A percentile compares a stretch with the other conserved stretches of the same genome.
Conservation (phyloP, 2,113 vertebrate genomes). For the Microcebus tavaratra region DNA sequence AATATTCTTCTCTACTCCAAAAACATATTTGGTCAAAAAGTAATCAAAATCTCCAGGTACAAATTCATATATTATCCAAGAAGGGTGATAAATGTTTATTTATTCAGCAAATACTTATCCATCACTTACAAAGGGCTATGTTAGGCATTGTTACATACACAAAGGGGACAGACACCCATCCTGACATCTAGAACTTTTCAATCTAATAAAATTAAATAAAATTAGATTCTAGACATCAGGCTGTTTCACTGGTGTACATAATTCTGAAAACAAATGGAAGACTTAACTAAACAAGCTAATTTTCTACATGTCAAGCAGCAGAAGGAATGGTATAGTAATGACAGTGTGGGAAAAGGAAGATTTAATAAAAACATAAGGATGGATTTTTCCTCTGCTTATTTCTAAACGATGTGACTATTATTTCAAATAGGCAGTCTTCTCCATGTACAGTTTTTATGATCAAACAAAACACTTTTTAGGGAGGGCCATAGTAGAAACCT, state of each 20-base stretch:
- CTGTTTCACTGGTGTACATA: not conserved
- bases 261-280: slow-evolving; percentile 57
- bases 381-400: slow-evolving; percentile 19
- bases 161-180: not conserved
- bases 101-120: not conserved
- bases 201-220: slow-evolving; percentile 12
- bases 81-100: not conserved
- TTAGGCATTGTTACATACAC: not conserved
- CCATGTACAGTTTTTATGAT: not conserved
- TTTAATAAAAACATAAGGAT: not conserved
- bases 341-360: not conserved
- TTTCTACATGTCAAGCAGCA: not conserved
- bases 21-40: slow-evolving; percentile 32
- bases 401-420: slow-evolving; percentile 21
- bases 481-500: slow-evolving; percentile 23
- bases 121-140: not conserved
- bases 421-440: not conserved
- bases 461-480: slow-evolving; percentile 41
- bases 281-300: not conserved
- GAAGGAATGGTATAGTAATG: not conserved
- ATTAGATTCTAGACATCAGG: slow-evolving; percentile 35
- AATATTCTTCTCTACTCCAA: not conserved
- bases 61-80: slow-evolving; percentile 35
- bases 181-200: not conserved
- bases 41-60: not conserved